These are phyloP conservation scores for Spatulosminthurus flaviceps DNA, from an alignment of 2,888 invertebrate species.

Conservation along the genomic window DNA sequence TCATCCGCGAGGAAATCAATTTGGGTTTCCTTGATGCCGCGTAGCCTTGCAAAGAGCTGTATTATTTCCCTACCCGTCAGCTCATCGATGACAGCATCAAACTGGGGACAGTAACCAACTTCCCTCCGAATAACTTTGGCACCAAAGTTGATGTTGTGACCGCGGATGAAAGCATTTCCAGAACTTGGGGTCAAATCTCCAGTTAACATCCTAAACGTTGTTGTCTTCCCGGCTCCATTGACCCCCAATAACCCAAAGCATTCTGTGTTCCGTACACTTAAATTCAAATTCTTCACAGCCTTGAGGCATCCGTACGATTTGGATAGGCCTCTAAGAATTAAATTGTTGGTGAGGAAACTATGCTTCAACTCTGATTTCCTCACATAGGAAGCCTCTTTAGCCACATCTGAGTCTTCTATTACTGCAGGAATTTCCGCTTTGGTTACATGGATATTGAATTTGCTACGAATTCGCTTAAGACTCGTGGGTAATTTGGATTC, in stretches of 20 bases:
- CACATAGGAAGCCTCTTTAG: conserved; percentile 59
- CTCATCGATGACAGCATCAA: conserved; percentile 66
- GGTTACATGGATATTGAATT: too few relatives aligned
- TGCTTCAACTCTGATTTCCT: conserved; percentile 54
- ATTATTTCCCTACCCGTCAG: conserved; percentile 77
- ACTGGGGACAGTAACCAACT: conserved; percentile 75
- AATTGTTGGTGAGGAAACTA: conserved; percentile 64
- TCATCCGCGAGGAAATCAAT: conserved; percentile 67
- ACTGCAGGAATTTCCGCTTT: too few relatives aligned
- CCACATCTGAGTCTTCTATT: conserved; percentile 62
- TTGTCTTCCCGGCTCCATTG: conserved; percentile 88
- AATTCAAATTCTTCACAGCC: conserved; percentile 81
- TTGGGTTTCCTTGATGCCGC: conserved; percentile 65
- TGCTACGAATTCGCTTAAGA: too few relatives aligned
- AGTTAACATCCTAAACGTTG: conserved; percentile 89
- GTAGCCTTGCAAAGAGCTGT: conserved; percentile 75
- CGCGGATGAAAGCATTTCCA: conserved; percentile 76
- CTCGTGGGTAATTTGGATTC: conserved; percentile 71
- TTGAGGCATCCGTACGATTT: conserved; percentile 79
- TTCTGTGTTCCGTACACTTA: conserved; percentile 77
- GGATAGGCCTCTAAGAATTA: conserved; percentile 70
- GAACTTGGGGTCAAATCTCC: conserved; percentile 79
- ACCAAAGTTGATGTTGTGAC: conserved; percentile 65
- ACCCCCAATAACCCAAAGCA: conserved; percentile 85
- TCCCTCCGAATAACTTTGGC: conserved; percentile 64